Evolutionary conservation across 2,888 invertebrate genomes (phyloP).

Genomic region (Fabriciana adippe): DNA sequence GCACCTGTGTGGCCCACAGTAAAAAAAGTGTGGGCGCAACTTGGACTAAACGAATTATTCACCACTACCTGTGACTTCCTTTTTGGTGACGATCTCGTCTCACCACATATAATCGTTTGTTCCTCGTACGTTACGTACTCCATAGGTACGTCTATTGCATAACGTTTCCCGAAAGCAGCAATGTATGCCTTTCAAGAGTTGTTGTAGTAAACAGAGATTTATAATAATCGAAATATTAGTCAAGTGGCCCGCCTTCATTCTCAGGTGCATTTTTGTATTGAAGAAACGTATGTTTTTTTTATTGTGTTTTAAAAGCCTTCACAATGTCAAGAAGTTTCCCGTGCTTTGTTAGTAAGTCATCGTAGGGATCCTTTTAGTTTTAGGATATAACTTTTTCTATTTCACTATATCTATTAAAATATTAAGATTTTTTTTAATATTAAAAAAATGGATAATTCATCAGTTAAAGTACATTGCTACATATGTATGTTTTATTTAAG

Average conservation of each 20-base stretch:
- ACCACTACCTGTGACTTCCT: slow-evolving; percentile 76
- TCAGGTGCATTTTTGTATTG: slow-evolving; percentile 82
- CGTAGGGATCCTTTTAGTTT: slow-evolving; percentile 52
- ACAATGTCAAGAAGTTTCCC: slow-evolving; percentile 71
- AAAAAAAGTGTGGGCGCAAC: slow-evolving; percentile 77
- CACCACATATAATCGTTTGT: slow-evolving; percentile 26
- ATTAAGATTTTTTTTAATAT: too few relatives aligned
- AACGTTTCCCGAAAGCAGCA: slow-evolving; percentile 32
- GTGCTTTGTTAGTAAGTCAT: slow-evolving; percentile 73
- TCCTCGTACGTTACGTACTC: slow-evolving; percentile 49
- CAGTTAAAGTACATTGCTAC: too few relatives aligned
- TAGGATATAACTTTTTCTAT: too few relatives aligned
- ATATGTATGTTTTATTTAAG: too few relatives aligned
- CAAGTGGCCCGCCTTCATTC: slow-evolving; percentile 80
- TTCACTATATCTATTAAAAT: too few relatives aligned
- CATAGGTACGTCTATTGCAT: background rate
- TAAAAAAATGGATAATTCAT: too few relatives aligned
- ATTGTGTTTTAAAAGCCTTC: slow-evolving; percentile 71
- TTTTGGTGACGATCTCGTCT: slow-evolving; percentile 42
- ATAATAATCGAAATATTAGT: slow-evolving; percentile 78
- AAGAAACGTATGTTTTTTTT: slow-evolving; percentile 74
- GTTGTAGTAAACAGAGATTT: slow-evolving; percentile 57
- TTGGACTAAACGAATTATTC: slow-evolving; percentile 80
- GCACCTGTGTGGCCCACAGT: slow-evolving; percentile 78
- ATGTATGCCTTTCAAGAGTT: slow-evolving; percentile 43